Evolutionary conservation across 2,888 invertebrate species (phyloP), one percentile per base, ranked within the genome.

Genomic region (Cheilosia impressa): DNA sequence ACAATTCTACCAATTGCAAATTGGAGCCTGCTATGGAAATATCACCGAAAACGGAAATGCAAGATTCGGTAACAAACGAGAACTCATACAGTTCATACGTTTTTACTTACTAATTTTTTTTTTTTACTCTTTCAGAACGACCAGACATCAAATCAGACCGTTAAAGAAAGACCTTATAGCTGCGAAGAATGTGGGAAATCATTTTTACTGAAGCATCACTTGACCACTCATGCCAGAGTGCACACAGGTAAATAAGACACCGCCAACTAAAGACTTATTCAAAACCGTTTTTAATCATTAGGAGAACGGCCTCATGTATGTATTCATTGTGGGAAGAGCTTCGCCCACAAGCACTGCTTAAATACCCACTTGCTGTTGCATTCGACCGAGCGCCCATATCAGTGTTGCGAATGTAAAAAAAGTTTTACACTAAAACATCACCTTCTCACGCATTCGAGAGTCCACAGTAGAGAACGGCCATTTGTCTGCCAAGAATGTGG

Each of bases 381-480:
- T 91, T 96, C 96, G 50, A 95, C 96, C 41, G 96, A 96, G 88
- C 93, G 97, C 88, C 97, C 97, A 53, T 97, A 96, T 92, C 95
- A 96, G 91, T 97, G 97, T 90, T 94, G 95, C 87, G 96, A 96
- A 93, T 97, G 97, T 93, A 96, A 96, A 93, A 97, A 97, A 93
- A 96, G 96, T 82, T 97, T 97, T 90, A 97, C 97, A 1, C 93
- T 97, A 79, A 97, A 97, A 91, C 97, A 97, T 92, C 97, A 97
- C 92, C 93, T 97, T 88, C 94, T 96, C 81, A 96, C 96, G 84
- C 96, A 96, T 92, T 95, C 95, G 15, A 94, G 96, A 90, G 96
- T 95, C 17, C 96, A 96, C 90, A 96, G 96, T 88, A 94, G 96
- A 83, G 97, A 96, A 78, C 94, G 96, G 66, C 97, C 97, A 22